Conservation (phyloP, 1,140 invertebrate species). For the Drosophila watanabei region DNA sequence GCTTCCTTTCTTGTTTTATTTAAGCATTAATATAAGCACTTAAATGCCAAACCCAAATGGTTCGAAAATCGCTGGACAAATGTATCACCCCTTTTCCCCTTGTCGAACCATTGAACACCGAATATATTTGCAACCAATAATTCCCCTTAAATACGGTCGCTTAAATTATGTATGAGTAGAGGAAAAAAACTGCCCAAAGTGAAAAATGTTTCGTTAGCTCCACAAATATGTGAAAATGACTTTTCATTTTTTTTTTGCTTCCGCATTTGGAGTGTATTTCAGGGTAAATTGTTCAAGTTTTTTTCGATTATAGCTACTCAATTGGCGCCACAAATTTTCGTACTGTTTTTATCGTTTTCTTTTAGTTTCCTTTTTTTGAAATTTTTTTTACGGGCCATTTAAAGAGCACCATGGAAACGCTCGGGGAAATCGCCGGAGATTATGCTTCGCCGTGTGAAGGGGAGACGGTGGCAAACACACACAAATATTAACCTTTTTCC, state of each 20-base stretch:
- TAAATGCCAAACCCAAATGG: slow-evolving; percentile 32
- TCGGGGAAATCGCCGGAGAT: slow-evolving; percentile 21
- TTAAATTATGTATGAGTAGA: slow-evolving; percentile 67
- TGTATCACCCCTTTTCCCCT: background rate
- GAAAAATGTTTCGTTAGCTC: slow-evolving; percentile 61
- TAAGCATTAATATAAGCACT: background rate
- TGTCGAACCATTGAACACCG: slow-evolving; percentile 16
- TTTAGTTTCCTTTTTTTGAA: slow-evolving; percentile 15
- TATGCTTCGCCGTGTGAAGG: slow-evolving; percentile 31
- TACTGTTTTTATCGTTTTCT: slow-evolving; percentile 9
- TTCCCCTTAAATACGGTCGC: slow-evolving; percentile 71
- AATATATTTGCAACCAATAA: slow-evolving; percentile 66
- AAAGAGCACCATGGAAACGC: slow-evolving; percentile 74
- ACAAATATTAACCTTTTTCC: slow-evolving; percentile 79
- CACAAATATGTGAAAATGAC: slow-evolving; percentile 64
- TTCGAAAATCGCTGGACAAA: slow-evolving; percentile 6
- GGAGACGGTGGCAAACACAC: slow-evolving; percentile 53
- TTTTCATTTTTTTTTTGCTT: slow-evolving; percentile 57
- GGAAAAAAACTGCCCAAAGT: slow-evolving; percentile 36
- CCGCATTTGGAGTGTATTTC: slow-evolving; percentile 22
- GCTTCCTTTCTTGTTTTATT: background rate
- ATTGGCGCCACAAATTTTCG: slow-evolving; percentile 60
- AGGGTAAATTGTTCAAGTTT: slow-evolving; percentile 30
- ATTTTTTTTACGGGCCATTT: slow-evolving; percentile 63
- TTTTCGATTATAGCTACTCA: slow-evolving; percentile 25